Base-by-base conservation (phyloP, 1,140 invertebrate genomes). In the Cecropterus lyciades region DNA sequence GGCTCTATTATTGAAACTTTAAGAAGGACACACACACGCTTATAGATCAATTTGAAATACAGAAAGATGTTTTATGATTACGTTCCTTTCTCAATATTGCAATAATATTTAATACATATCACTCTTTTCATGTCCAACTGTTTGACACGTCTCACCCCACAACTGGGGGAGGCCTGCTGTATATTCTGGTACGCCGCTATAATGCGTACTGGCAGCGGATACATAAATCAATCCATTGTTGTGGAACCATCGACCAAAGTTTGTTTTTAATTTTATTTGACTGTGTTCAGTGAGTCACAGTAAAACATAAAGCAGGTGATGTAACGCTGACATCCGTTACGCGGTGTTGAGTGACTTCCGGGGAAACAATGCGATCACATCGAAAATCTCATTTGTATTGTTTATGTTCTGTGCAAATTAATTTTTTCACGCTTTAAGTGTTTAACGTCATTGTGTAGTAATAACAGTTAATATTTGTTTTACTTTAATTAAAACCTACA, bases 281-380 rank as follows among this genome's bases (percentile, higher is more conserved):
- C 79, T 77, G 79, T 73, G 69, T 76, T 75, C 75, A 72, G 80
- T 77, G 74, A 64, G 60, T 62, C 64, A 37, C 52, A 45, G 1
- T 11, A 40, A 10, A 40, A 40, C 37, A 40, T 20, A 16, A 65
- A 48, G 55, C 65, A 72, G 68, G 79, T 83, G 75, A 80, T 76
- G 73, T 83, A 84, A 84, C 66, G 76, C 65, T 72, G 66, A 56
- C 65, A 69, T 79, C 71, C 71, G 80, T 66, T 75, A 66, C 65
- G 69, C 52, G 56, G 37, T 51, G 70, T 75, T 30, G 48, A 78
- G 83, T 84, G 67, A 65, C 70, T 80, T 85, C 82, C 82, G 78
- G 65, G 62, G 27, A 57, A 70, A 84, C 74, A 77, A 74, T 77
- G 63, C 49, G 48, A 59, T 27, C 52, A 8, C 30, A 33, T 33